Conservation (phyloP, 2,113 vertebrate genomes). For the Theristicus caerulescens region DNA sequence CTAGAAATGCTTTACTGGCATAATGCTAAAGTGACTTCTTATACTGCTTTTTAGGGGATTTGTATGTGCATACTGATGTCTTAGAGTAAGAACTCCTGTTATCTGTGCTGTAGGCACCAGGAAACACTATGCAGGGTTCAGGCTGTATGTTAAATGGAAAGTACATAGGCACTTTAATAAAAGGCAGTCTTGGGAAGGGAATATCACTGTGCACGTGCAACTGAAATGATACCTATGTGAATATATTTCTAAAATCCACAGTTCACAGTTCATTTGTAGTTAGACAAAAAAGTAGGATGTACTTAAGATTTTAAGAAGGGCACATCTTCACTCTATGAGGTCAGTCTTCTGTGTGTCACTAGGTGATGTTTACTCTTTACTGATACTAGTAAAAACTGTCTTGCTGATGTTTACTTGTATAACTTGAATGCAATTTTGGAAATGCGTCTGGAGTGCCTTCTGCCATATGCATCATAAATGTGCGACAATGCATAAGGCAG, state of each 20-base stretch:
- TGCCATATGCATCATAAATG: background rate
- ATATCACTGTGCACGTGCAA: background rate
- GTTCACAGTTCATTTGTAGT: background rate
- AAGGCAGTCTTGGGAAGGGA: background rate
- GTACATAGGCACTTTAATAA: background rate
- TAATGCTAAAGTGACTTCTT: background rate
- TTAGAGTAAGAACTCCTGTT: slow-evolving; percentile 6
- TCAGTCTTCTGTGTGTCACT: background rate
- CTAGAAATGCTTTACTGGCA: background rate
- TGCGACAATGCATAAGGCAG: background rate
- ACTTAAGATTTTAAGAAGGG: background rate
- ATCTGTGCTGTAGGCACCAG: background rate
- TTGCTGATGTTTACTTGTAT: slow-evolving; percentile 31
- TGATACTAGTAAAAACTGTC: background rate
- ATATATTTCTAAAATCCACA: slow-evolving; percentile 1
- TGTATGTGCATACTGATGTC: background rate
- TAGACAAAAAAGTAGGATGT: background rate
- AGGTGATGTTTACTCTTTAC: background rate
- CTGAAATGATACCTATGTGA: background rate
- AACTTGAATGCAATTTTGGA: background rate
- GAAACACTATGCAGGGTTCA: rapidly evolving
- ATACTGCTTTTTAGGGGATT: background rate
- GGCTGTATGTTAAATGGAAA: background rate
- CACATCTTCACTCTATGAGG: background rate
- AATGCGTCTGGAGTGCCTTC: background rate